Conservation (phyloP, 2,888 invertebrate genomes). For the Cryptus armator region DNA sequence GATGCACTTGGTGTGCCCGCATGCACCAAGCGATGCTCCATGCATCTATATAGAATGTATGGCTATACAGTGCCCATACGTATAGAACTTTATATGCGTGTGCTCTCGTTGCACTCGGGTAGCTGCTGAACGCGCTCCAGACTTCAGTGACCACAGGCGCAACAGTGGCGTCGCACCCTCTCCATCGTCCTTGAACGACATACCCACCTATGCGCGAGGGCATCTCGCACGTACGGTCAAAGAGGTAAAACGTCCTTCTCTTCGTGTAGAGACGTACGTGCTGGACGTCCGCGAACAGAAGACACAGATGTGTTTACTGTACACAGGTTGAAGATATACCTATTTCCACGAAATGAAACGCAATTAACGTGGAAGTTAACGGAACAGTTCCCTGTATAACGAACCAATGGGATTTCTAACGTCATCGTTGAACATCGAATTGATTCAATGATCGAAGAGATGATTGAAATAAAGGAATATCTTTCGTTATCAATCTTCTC, state of each 20-base stretch:
- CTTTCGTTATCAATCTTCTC: constrained; percentile 57
- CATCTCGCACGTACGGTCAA: constrained; percentile 15
- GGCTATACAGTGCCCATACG: constrained; percentile 55
- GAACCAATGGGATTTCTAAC: neutral
- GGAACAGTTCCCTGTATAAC: constrained; percentile 6
- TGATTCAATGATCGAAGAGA: constrained; percentile 36
- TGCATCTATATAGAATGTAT: constrained; percentile 54
- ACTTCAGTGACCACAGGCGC: constrained; percentile 45
- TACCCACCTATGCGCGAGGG: constrained; percentile 44
- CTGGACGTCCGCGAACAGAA: constrained; percentile 26
- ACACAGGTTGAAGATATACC: neutral
- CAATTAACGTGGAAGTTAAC: constrained; percentile 51
- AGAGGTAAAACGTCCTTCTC: constrained; percentile 31
- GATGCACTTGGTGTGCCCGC: constrained; percentile 64
- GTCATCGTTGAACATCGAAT: constrained; percentile 10
- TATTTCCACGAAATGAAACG: constrained; percentile 43
- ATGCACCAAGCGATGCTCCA: constrained; percentile 31
- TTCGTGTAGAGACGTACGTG: constrained; percentile 31
- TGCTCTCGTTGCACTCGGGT: constrained; percentile 76
- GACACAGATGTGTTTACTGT: neutral
- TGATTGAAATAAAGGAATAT: constrained; percentile 2
- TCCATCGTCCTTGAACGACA: constrained; percentile 69
- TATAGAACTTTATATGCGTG: constrained; percentile 10
- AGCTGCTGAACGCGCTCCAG: constrained; percentile 36
- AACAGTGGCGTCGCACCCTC: constrained; percentile 81